Percentiles rank a stretch among this genome's conserved stretches.
Evolutionary conservation across 1,140 invertebrate species (phyloP).

Genomic region (Nymphalis io): DNA sequence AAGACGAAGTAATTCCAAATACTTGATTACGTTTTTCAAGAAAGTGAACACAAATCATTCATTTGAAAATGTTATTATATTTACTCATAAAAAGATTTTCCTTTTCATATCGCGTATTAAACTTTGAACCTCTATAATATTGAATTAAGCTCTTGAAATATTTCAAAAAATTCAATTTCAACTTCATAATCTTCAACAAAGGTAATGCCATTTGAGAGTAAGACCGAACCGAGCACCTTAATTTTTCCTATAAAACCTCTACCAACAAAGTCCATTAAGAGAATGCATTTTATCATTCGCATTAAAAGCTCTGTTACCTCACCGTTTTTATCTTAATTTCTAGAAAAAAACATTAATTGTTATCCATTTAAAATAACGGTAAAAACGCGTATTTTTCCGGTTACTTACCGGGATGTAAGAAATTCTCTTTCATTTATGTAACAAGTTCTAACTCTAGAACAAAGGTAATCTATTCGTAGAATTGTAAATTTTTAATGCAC

Average conservation of each 20-base stretch:
- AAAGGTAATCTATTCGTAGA: neutral
- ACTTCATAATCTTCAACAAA: conserved; percentile 21
- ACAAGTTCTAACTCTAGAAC: conserved; percentile 1
- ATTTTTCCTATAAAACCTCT: conserved; percentile 33
- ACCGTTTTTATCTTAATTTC: conserved; percentile 27
- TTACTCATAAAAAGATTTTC: neutral
- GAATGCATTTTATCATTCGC: conserved; percentile 35
- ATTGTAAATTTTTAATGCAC: conserved; percentile 4
- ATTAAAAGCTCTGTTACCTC: conserved; percentile 24
- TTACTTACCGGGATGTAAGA: neutral
- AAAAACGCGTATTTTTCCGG: neutral
- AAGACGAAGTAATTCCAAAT: neutral
- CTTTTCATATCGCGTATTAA: neutral
- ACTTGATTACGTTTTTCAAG: neutral
- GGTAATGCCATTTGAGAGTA: conserved; percentile 2
- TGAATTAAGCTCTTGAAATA: conserved; percentile 12
- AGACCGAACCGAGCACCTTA: conserved; percentile 11
- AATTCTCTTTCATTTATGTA: conserved; percentile 14
- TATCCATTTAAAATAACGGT: conserved; percentile 31
- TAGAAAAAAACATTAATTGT: conserved; percentile 31
- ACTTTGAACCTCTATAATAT: neutral
- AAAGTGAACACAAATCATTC: neutral
- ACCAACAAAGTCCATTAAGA: conserved; percentile 34
- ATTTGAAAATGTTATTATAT: neutral
- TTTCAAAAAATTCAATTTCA: conserved; percentile 12